phyloP scores from a whole-genome alignment of 2,888 invertebrate species.

The Coelinius sp. region DNA sequence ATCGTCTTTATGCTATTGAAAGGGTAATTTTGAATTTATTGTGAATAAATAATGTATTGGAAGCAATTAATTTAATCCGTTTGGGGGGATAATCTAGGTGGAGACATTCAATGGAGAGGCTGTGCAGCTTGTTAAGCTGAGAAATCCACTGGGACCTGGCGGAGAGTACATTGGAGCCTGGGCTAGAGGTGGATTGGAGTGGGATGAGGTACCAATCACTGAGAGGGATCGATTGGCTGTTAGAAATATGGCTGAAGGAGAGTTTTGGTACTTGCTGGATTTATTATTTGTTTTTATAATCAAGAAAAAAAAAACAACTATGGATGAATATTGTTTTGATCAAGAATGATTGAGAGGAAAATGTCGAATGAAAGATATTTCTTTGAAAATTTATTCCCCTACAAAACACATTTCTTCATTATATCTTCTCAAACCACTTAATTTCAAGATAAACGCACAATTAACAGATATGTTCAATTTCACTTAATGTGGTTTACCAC shows the following conservation, averaged over 20 bases:
- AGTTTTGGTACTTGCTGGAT: conserved; percentile 87
- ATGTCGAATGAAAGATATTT: no score
- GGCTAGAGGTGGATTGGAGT: conserved; percentile 79
- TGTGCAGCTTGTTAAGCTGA: conserved; percentile 79
- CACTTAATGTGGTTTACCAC: no score
- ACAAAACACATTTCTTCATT: no score
- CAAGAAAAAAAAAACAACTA: no score
- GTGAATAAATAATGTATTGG: not conserved
- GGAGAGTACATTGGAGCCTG: conserved; percentile 81
- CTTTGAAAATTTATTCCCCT: no score
- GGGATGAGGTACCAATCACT: conserved; percentile 82
- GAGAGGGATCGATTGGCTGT: conserved; percentile 81
- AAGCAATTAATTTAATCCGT: not conserved
- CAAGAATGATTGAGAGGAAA: no score
- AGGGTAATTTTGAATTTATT: conserved; percentile 73
- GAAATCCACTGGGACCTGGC: conserved; percentile 78
- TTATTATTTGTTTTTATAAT: no score
- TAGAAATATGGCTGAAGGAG: conserved; percentile 78
- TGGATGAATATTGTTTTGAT: no score
- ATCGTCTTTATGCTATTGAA: conserved; percentile 82
- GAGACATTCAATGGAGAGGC: conserved; percentile 81
- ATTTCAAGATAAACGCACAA: no score
- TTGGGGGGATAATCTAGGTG: conserved; percentile 71
- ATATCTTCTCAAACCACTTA: no score
- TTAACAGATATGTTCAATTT: no score